Evolutionary conservation across 2,888 invertebrate species (phyloP), one percentile per base, ranked within the genome.

Genomic region (Macroteleia sp.): DNA sequence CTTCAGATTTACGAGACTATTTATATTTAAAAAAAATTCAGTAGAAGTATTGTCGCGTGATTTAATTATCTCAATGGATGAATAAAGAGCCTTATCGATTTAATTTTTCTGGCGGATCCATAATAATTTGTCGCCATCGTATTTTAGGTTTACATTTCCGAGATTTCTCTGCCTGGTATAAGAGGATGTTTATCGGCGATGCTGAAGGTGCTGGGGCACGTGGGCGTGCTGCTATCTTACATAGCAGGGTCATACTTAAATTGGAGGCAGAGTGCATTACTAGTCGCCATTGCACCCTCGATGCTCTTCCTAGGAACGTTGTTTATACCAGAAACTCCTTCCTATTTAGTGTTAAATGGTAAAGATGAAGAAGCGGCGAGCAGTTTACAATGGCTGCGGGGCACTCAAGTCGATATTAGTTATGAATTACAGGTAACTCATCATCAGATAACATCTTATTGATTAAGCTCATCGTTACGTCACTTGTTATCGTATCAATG

Each of bases 301-400:
- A 93, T 96, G 75, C 94, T 96, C 75, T 95, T 96, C 91, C 92
- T 95, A 77, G 94, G 95, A 4, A 94, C 96, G 64, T 93, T 95
- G 56, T 95, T 95, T 89, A 95, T 97, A 86, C 97, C 97, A 25
- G 98, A 98, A 92, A 97, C 97, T 34, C 98, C 98, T 12, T 96
- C 96, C 87, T 96, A 95, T 91, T 93, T 97, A 75, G 95, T 96
- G 2, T 93, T 96, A 1, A 94, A 95, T 61, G 96, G 96, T 1
- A 93, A 94, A 86, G 96, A 96, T 85, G 94, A 94, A 77, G 95
- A 95, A 87, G 96, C 96, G 1, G 91, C 90, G 66, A 89, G 87
- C 87, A 95, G 97, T 32, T 92, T 98, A 14, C 93, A 95, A 50
- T 96, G 96, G 96, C 92, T 98, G 14, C 93, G 97, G n/a, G 96